Evolutionary conservation across 2,797 vertebrate genomes (phyloP).

Genomic region (Pygocentrus nattereri): DNA sequence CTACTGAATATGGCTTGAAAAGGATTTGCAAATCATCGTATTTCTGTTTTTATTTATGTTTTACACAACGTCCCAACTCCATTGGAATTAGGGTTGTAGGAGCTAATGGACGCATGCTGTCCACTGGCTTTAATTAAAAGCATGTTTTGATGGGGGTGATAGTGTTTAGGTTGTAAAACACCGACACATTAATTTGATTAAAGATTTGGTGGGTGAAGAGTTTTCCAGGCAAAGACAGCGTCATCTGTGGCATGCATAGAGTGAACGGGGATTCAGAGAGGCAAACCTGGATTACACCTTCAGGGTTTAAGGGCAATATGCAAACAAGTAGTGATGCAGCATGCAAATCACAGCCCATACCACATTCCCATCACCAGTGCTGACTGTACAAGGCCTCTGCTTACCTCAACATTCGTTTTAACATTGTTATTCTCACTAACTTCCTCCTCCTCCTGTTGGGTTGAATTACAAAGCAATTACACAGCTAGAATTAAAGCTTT

Average conservation of each 20-base stretch:
- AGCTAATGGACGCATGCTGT: not conserved
- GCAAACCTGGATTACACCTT: not conserved
- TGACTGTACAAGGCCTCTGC: conserved; percentile 53
- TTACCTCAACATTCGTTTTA: conserved; percentile 72
- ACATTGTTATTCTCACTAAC: conserved; percentile 72
- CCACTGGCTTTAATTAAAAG: too few species aligned
- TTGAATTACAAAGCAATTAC: conserved; percentile 47
- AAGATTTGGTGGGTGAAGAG: not conserved
- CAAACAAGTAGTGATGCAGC: conserved; percentile 28
- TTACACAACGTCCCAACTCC: too few species aligned
- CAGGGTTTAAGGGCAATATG: not conserved
- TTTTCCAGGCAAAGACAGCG: not conserved
- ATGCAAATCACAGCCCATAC: conserved; percentile 61
- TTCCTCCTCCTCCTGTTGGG: conserved; percentile 69
- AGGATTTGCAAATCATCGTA: too few species aligned
- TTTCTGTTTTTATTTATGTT: too few species aligned
- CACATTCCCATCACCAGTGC: conserved; percentile 6
- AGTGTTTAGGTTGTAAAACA: too few species aligned
- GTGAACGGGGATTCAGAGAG: not conserved
- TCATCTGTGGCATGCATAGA: not conserved
- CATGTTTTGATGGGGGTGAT: too few species aligned
- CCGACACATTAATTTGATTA: too few species aligned
- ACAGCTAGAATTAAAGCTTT: too few species aligned
- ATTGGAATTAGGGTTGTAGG: too few species aligned
- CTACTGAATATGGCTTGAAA: too few species aligned